Base-by-base conservation (phyloP, 2,113 vertebrate species). In the Gopherus evgoodei region DNA sequence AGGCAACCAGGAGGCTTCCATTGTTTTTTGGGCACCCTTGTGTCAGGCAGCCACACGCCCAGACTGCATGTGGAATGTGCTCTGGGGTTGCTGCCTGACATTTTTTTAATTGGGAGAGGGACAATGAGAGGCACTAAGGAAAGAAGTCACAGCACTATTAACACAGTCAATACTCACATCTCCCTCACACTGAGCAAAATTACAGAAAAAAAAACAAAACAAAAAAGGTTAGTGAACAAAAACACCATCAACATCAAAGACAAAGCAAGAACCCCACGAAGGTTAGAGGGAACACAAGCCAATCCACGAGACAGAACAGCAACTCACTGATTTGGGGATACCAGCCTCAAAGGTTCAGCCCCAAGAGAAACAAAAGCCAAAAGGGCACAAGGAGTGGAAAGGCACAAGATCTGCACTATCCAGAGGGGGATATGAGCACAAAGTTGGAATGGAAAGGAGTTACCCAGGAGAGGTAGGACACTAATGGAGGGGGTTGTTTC, bases 171-270 rank as follows among this genome's bases (percentile, higher is more conserved):
- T 99, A 99, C 99, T 99, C 98, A 99, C 99, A 98, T 99, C 99
- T 98, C 98, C 99, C 98, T 99, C 99, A 98, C 99, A 99, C 99
- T 99, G 99, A 98, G 99, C 98, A 98, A 98, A 95, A 97, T 98
- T 90, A 98, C 98, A 98, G 98, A 98, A 98, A 96, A 83, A 83
- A 97, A 97, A 97, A 97, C 97, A 98, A 97, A 98, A 98, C 96
- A 95, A 94, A 97, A 57, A 95, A 97, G 97, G 95, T 97, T 98
- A 98, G 98, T 97, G 93, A 97, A 95, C 94, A 96, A 97, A 69
- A 97, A 91, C 81, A 80, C 94, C 95, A 97, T 96, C 91, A 89
- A 95, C 82, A 78, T 52, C 90, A 90, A 90, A 81, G 82, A 91
- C 53, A 93, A 88, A 94, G 87, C 53, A 52, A 13, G 11, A 27